phyloP scores from a whole-genome alignment of 2,113 vertebrate species.

The Neolamprologus modestus region DNA sequence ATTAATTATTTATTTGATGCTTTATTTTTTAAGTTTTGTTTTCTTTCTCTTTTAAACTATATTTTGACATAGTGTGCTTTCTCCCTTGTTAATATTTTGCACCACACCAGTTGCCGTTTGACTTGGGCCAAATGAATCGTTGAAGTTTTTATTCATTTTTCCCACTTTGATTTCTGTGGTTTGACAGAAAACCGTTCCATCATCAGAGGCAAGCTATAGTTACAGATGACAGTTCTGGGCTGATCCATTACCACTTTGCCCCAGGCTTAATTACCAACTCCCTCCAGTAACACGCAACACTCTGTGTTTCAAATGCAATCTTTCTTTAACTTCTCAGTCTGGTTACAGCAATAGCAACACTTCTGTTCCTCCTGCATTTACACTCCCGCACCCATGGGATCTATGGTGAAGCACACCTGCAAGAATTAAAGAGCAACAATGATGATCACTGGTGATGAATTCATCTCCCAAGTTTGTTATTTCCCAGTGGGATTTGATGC shows the following conservation, averaged over 20 bases:
- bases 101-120: neutral
- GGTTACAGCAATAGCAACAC: neutral
- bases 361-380: neutral
- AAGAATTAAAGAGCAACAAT: conserved; percentile 30
- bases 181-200: conserved; percentile 8
- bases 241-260: conserved; percentile 61
- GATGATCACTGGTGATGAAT: conserved; percentile 18
- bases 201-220: conserved; percentile 13
- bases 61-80: neutral
- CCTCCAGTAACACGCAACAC: conserved; percentile 50
- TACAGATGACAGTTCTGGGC: conserved; percentile 59
- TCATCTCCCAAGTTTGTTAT: conserved; percentile 6
- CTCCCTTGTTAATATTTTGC: neutral
- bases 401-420: conserved; percentile 23
- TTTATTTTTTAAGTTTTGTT: neutral
- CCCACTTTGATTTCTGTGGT: neutral
- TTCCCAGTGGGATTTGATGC: conserved; percentile 1
- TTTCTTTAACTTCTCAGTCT: neutral
- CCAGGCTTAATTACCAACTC: conserved; percentile 60
- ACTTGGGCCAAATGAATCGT: neutral
- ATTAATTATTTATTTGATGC: neutral
- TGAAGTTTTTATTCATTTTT: neutral
- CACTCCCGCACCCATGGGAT: neutral
- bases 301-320: conserved; percentile 26
- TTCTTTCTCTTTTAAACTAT: neutral